These are phyloP conservation scores for Sesia apiformis DNA, from an alignment of 2,888 invertebrate species.

Conservation along the genomic window DNA sequence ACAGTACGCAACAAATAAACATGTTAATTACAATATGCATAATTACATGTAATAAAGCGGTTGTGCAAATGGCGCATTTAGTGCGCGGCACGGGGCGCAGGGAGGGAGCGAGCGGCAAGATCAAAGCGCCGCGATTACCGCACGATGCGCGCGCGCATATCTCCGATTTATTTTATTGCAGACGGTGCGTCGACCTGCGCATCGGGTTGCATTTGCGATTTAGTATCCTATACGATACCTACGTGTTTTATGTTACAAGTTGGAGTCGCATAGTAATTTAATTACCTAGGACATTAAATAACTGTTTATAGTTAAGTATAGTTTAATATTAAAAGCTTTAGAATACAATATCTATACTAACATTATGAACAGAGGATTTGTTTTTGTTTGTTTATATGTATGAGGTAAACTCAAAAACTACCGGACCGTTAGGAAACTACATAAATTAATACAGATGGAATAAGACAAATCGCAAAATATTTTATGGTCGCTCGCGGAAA, in stretches of 20 bases:
- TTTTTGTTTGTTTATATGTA: no score
- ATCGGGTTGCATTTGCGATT: neutral
- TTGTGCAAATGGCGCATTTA: constrained; percentile 8
- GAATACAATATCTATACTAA: no score
- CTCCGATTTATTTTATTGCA: constrained; percentile 19
- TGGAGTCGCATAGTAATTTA: no score
- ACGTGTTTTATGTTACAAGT: neutral
- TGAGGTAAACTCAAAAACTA: no score
- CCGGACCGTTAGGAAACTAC: no score
- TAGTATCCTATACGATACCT: neutral
- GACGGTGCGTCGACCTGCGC: constrained; percentile 1
- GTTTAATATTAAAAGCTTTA: no score
- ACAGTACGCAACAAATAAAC: neutral
- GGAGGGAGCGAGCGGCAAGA: constrained; percentile 29
- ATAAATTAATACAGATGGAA: no score
- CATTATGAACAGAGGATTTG: no score
- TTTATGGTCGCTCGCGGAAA: no score
- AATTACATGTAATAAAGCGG: constrained; percentile 42
- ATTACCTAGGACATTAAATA: no score
- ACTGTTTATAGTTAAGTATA: no score
- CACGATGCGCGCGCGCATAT: constrained; percentile 42
- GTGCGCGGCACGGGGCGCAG: neutral
- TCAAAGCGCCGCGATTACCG: constrained; percentile 52
- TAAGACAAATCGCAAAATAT: no score
- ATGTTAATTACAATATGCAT: constrained; percentile 14